Evolutionary conservation across 64 coral and sea anemone species (phyloP).

Genomic region (Actinia tenebrosa): DNA sequence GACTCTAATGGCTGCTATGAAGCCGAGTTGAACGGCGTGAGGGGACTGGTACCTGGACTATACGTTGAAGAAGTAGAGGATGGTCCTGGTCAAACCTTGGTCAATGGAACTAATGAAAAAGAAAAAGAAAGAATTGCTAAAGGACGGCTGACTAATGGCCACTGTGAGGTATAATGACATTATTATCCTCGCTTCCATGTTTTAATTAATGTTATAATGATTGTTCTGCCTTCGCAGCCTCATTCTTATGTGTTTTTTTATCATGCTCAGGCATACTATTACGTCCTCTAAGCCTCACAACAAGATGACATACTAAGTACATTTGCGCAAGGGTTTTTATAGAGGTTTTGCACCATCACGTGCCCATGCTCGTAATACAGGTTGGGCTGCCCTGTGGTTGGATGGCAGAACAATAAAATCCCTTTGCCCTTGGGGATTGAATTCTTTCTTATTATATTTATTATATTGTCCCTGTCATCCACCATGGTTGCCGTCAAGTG

Average conservation of each 20-base stretch:
- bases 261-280: not conserved
- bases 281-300: too few relatives aligned
- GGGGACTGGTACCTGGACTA: slow-evolving; percentile 77
- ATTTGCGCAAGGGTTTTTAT: not conserved
- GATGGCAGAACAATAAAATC: too few relatives aligned
- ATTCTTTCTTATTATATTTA: too few relatives aligned
- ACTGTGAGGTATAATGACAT: not conserved
- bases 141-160: not conserved
- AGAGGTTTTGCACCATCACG: too few relatives aligned
- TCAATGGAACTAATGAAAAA: not conserved
- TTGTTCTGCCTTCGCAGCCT: not conserved
- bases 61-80: slow-evolving; percentile 80
- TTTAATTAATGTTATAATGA: not conserved
- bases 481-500: too few relatives aligned
- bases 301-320: too few relatives aligned
- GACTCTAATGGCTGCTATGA: slow-evolving; percentile 78
- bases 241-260: not conserved
- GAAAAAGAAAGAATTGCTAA: not conserved
- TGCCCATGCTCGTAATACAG: too few relatives aligned
- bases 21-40: slow-evolving; percentile 73
- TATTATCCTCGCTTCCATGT: slow-evolving; percentile 12
- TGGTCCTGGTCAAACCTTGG: not conserved
- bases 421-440: too few relatives aligned
- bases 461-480: too few relatives aligned
- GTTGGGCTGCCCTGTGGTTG: too few relatives aligned